These are phyloP conservation scores for Bombus breviceps DNA, from an alignment of 1,140 invertebrate species.

Conservation along the genomic window DNA sequence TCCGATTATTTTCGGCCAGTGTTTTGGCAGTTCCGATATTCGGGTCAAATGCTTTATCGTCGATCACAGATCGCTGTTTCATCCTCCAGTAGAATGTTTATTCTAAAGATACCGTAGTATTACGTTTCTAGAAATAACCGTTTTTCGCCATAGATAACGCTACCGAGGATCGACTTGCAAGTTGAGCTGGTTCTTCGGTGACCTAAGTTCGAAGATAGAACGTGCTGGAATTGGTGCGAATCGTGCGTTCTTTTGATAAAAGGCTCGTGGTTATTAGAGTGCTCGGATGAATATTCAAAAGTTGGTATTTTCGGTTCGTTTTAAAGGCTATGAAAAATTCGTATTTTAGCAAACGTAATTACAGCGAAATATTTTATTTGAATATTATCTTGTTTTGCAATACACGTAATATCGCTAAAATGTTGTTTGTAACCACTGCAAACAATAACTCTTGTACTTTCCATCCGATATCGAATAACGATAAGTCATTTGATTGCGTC, in stretches of 20 bases:
- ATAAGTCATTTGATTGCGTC: neutral
- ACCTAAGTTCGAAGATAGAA: neutral
- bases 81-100: constrained; percentile 37
- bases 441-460: too few species aligned
- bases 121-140: neutral
- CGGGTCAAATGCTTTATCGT: constrained; percentile 53
- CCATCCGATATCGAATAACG: too few species aligned
- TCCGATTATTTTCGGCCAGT: constrained; percentile 53
- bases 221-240: neutral
- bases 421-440: too few species aligned
- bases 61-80: constrained; percentile 19
- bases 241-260: neutral
- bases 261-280: neutral
- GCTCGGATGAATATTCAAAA: too few species aligned
- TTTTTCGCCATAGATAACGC: neutral
- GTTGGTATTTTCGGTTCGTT: too few species aligned
- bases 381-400: too few species aligned
- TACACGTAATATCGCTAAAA: too few species aligned
- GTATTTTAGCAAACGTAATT: too few species aligned
- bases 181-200: neutral
- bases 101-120: neutral
- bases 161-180: neutral
- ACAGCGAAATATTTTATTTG: too few species aligned
- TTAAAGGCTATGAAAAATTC: too few species aligned
- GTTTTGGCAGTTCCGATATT: constrained; percentile 52